These are phyloP conservation scores for Calidris pygmaea DNA, from an alignment of 2,113 vertebrate species.

Conservation along the genomic window DNA sequence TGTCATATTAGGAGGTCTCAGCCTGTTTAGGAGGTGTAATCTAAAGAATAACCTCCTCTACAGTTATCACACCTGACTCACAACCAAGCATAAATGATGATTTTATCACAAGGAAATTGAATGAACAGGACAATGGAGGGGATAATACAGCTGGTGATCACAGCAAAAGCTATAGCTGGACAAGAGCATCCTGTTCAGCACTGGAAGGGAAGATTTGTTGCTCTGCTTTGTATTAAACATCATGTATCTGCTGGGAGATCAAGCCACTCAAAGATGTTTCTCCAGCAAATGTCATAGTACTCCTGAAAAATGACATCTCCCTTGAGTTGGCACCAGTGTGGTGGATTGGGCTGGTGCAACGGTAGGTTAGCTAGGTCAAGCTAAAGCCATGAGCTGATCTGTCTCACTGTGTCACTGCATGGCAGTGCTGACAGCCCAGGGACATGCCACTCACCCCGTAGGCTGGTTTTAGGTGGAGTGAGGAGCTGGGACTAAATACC, in stretches of 20 bases:
- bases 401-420: background rate
- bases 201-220: background rate
- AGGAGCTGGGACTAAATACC: background rate
- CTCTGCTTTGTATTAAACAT: background rate
- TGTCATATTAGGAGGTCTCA: background rate
- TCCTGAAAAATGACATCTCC: background rate
- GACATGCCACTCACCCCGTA: rapidly evolving
- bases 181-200: background rate
- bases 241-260: background rate
- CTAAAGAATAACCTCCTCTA: background rate
- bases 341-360: background rate
- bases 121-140: background rate
- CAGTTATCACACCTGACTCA: background rate
- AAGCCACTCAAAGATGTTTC: background rate
- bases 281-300: rapidly evolving
- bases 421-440: background rate
- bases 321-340: background rate
- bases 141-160: background rate
- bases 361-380: background rate
- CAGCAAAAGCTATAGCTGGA: background rate
- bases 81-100: background rate
- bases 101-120: background rate
- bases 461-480: background rate
- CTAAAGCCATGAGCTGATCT: background rate
- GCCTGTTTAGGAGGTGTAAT: background rate